Base-by-base conservation (phyloP, 2,113 vertebrate genomes). In the Gopherus evgoodei region DNA sequence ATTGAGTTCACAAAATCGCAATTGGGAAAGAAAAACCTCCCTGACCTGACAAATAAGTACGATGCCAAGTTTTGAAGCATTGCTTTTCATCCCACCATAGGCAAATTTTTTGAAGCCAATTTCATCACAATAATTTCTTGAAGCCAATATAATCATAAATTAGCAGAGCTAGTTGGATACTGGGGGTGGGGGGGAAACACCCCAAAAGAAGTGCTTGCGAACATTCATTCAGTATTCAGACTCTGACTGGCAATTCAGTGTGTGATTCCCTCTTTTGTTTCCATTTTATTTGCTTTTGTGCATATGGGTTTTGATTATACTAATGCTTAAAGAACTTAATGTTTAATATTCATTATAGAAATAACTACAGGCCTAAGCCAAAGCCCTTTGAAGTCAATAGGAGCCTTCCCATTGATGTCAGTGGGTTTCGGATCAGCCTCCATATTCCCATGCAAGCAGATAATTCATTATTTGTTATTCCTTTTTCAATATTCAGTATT, bases 331-430 rank as follows among this genome's bases (percentile, higher is more conserved):
- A 88, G 29, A 94, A 95, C 90, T 94, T 92, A 95, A 94, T 84
- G 59, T 95, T 97, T 96, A 87, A 94, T 94, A 47, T 87, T 96
- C 44, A 93, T 91, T 94, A 90, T 80, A 93, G 12, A 94, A n/a
- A 76, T 93, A 89, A 6, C 93, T 52, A 87, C 72, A 11, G 2
- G 83, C 90, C 47, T 96, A 85, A 86, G 87, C 42, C n/a, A 89
- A 95, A 94, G 90, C 88, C n/a, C 75, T 42, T 75, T 95, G 89
- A 93, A 90, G 54, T 89, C 89, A 93, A 94, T 93, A 31, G 38
- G 50, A 91, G 62, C 90, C 10, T 95, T 94, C 90, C 93, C 50
- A 89, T 97, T 91, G 92, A 93, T 95, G 93, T 47, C 85, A 53
- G 27, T 94, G 11, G 91, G 11, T 14, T 56, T 85, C 84, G 11